Percentiles rank a stretch among this genome's conserved stretches.
Evolutionary conservation across 2,888 invertebrate genomes (phyloP).

Genomic region (Portevinia maculata): DNA sequence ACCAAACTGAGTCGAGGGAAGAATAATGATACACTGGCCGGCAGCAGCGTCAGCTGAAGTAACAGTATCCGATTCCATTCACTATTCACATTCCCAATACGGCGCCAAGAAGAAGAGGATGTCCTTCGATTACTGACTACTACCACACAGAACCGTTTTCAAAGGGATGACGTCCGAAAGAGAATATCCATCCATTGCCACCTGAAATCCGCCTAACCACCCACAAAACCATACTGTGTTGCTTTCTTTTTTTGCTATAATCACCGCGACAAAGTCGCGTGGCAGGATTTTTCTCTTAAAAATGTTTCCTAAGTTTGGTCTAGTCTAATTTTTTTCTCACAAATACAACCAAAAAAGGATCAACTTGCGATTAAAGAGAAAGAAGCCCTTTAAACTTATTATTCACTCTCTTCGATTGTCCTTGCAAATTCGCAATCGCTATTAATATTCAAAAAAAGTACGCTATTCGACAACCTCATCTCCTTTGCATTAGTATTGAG

Average conservation of each 20-base stretch:
- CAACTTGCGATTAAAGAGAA: conserved; percentile 55
- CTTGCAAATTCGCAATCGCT: conserved; percentile 8
- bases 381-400: conserved; percentile 43
- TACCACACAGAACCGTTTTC: conserved; percentile 25
- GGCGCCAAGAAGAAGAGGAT: conserved; percentile 53
- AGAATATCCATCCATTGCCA: conserved; percentile 13
- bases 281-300: conserved; percentile 55
- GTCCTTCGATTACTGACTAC: conserved; percentile 58
- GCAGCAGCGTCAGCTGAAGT: conserved; percentile 57
- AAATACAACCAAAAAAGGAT: conserved; percentile 23
- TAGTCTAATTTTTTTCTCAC: conserved; percentile 37
- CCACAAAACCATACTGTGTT: background rate
- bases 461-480: conserved; percentile 46
- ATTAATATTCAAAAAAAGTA: background rate
- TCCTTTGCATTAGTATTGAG: conserved; percentile 23
- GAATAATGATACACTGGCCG: conserved; percentile 70
- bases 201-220: background rate
- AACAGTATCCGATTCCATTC: conserved; percentile 65
- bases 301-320: conserved; percentile 7
- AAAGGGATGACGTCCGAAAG: conserved; percentile 30
- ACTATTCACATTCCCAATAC: conserved; percentile 62
- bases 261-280: conserved; percentile 62
- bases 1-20: conserved; percentile 57
- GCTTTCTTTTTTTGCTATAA: conserved; percentile 25
- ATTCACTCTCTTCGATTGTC: conserved; percentile 60